Conservation (phyloP, 2,797 vertebrate species). For the Harpagifer antarcticus region DNA sequence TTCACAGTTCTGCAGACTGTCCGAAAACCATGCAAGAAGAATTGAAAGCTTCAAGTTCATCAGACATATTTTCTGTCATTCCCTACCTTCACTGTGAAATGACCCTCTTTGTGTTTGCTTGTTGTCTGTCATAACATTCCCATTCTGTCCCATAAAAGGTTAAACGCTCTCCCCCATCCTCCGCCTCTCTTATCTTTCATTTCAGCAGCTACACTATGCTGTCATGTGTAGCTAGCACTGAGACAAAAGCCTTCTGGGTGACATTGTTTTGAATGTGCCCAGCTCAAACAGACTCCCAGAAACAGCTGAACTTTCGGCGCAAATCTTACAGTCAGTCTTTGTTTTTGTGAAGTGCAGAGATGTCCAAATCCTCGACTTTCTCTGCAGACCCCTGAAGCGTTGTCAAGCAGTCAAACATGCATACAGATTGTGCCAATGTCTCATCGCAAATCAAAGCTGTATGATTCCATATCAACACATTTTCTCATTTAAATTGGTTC, state of each 20-base stretch:
- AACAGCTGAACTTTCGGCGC: constrained; percentile 64
- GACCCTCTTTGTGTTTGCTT: constrained; percentile 46
- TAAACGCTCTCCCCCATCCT: constrained; percentile 32
- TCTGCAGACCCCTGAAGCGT: constrained; percentile 69
- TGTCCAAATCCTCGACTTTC: constrained; percentile 60
- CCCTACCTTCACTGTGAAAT: constrained; percentile 41
- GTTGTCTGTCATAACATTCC: constrained; percentile 49
- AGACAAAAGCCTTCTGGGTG: constrained; percentile 71
- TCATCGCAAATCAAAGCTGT: constrained; percentile 71
- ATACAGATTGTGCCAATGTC: constrained; percentile 69
- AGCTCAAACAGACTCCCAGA: constrained; percentile 65
- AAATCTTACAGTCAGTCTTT: constrained; percentile 67
- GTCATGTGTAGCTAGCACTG: constrained; percentile 57
- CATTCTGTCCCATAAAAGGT: constrained; percentile 42
- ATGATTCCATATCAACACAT: constrained; percentile 62
- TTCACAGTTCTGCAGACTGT: constrained; percentile 21
- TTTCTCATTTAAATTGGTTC: constrained; percentile 59
- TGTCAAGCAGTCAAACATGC: constrained; percentile 70
- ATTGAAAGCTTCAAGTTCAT: constrained; percentile 43
- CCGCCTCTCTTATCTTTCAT: constrained; percentile 47
- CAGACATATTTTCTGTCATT: constrained; percentile 43
- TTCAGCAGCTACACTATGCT: constrained; percentile 50
- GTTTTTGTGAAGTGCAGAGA: constrained; percentile 65
- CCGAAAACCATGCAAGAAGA: constrained; percentile 44
- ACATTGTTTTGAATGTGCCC: constrained; percentile 64